Conservation (phyloP, 1,140 invertebrate genomes). For the Zeugodacus cucurbitae region DNA sequence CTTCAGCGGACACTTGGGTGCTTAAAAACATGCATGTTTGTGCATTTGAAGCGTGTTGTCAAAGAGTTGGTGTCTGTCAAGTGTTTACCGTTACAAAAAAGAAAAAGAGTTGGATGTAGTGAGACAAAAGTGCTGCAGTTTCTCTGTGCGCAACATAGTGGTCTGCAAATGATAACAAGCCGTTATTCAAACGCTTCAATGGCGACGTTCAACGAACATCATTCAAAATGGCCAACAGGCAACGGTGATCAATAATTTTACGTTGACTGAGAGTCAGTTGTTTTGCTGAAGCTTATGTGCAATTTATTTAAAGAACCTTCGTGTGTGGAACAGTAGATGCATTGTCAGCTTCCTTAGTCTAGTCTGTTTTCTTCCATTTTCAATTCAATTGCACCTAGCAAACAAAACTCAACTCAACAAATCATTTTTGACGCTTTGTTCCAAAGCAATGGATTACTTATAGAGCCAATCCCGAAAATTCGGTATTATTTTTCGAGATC, state of each 20-base stretch:
- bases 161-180: neutral
- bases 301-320: neutral
- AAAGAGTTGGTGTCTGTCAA: neutral
- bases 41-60: neutral
- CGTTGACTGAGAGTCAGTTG: neutral
- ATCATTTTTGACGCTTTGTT: neutral
- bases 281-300: neutral
- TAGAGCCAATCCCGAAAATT: too few species aligned
- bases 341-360: neutral
- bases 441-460: neutral
- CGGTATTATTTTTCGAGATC: too few species aligned
- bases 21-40: neutral
- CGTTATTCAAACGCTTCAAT: neutral
- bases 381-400: neutral
- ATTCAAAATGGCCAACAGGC: slow-evolving; percentile 4
- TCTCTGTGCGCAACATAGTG: neutral
- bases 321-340: neutral
- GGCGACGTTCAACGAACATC: neutral
- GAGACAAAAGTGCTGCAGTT: neutral
- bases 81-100: neutral
- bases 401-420: neutral
- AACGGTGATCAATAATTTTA: neutral
- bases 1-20: neutral
- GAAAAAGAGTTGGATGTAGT: neutral
- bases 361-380: neutral